phyloP scores from a whole-genome alignment of 2,888 invertebrate genomes.

The Rhagonycha fulva region DNA sequence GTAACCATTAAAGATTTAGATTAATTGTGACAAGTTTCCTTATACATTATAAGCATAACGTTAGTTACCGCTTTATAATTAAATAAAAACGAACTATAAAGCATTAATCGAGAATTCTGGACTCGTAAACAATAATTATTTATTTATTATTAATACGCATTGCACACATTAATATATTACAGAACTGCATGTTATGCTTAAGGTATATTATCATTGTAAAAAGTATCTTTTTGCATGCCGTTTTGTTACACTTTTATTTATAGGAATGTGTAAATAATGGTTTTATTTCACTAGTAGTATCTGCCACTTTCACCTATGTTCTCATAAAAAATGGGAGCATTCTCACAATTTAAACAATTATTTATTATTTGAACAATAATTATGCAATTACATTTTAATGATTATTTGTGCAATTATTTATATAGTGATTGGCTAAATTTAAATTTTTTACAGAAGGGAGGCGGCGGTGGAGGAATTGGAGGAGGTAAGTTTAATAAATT shows the following conservation, averaged over 20 bases:
- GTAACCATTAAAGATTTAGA: background rate
- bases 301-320: background rate
- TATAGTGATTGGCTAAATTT: background rate
- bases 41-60: too few relatives aligned
- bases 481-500: constrained; percentile 34
- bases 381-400: background rate
- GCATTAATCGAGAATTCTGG: background rate
- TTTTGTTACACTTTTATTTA: background rate
- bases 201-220: background rate
- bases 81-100: background rate
- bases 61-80: background rate
- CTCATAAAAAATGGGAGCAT: background rate
- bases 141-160: too few relatives aligned
- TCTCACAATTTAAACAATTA: background rate
- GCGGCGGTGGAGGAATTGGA: constrained; percentile 29
- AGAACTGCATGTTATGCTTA: background rate
- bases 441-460: background rate
- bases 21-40: background rate
- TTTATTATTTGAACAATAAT: background rate
- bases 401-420: background rate
- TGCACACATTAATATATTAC: background rate
- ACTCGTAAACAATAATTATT: background rate
- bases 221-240: background rate
- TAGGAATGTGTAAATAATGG: background rate
- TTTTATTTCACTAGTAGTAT: background rate